Percentiles rank a stretch among this genome's conserved stretches.
These are phyloP conservation scores for Yponomeuta cagnagella DNA, from an alignment of 2,888 invertebrate species.

Conservation along the genomic window DNA sequence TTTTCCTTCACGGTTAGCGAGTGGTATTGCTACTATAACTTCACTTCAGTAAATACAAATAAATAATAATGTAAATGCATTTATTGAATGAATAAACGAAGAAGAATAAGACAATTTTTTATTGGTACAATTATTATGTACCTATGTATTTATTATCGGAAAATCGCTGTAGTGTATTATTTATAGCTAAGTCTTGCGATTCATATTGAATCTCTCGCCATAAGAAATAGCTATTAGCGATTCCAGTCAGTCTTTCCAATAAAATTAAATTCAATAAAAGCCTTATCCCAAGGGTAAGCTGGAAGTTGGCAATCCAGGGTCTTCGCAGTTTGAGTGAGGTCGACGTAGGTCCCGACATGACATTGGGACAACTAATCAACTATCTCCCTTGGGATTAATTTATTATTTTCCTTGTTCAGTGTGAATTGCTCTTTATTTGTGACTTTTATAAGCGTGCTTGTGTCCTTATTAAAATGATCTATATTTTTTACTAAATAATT, in stretches of 20 bases:
- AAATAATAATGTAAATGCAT: too few species aligned
- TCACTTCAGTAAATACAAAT: too few species aligned
- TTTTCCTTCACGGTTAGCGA: too few species aligned
- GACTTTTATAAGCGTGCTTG: neutral
- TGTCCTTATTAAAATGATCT: neutral
- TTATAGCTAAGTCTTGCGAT: too few species aligned
- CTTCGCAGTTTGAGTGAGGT: neutral
- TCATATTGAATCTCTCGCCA: neutral
- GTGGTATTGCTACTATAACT: too few species aligned
- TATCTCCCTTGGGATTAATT: neutral
- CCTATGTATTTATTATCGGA: too few species aligned
- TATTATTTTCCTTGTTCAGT: neutral
- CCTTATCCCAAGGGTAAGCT: neutral
- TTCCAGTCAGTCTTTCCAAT: neutral
- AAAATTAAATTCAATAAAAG: conserved; percentile 1
- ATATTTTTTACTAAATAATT: too few species aligned
- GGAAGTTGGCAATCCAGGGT: neutral
- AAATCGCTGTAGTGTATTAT: too few species aligned
- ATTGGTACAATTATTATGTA: too few species aligned
- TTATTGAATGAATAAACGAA: too few species aligned
- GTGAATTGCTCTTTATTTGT: neutral
- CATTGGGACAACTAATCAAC: neutral
- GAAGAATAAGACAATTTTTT: too few species aligned
- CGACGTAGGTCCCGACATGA: neutral
- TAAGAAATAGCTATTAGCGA: neutral